phyloP scores from a whole-genome alignment of 2,797 vertebrate genomes.

The Lagothrix lagotricha region DNA sequence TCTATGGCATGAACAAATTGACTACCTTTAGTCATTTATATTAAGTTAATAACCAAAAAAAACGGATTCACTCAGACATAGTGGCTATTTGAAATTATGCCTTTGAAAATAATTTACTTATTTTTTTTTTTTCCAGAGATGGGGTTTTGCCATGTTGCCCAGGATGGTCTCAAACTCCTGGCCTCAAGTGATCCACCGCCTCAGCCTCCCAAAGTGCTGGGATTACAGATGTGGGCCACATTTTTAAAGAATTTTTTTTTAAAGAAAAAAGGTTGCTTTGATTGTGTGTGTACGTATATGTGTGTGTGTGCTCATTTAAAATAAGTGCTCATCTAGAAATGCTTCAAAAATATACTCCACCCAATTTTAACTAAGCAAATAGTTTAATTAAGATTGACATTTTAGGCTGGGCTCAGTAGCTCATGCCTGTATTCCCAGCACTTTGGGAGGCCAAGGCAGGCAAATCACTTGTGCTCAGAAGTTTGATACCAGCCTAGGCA shows the following conservation, averaged over 20 bases:
- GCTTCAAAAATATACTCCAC: background rate
- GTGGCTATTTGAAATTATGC: background rate
- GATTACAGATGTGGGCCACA: too few relatives aligned
- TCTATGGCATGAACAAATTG: background rate
- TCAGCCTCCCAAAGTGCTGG: too few relatives aligned
- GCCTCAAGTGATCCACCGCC: too few relatives aligned
- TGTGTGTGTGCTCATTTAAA: background rate
- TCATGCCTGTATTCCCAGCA: too few relatives aligned
- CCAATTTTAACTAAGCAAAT: constrained; percentile 36
- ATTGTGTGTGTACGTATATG: background rate
- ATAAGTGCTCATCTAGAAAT: background rate
- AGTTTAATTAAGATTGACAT: constrained; percentile 3
- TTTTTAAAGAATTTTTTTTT: too few relatives aligned
- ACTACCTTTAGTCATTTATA: background rate
- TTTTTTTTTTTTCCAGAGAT: too few relatives aligned
- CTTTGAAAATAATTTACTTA: background rate
- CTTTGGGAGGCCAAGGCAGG: too few relatives aligned
- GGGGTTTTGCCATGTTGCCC: too few relatives aligned
- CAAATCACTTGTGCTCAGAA: too few relatives aligned
- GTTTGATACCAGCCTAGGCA: too few relatives aligned
- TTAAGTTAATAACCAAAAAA: background rate
- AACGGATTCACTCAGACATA: background rate
- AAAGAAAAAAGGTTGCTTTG: background rate
- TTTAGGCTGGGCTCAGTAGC: background rate
- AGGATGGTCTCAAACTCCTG: too few relatives aligned